These are phyloP conservation scores for Sapayoa aenigma DNA, from an alignment of 2,113 vertebrate genomes.

Conservation along the genomic window DNA sequence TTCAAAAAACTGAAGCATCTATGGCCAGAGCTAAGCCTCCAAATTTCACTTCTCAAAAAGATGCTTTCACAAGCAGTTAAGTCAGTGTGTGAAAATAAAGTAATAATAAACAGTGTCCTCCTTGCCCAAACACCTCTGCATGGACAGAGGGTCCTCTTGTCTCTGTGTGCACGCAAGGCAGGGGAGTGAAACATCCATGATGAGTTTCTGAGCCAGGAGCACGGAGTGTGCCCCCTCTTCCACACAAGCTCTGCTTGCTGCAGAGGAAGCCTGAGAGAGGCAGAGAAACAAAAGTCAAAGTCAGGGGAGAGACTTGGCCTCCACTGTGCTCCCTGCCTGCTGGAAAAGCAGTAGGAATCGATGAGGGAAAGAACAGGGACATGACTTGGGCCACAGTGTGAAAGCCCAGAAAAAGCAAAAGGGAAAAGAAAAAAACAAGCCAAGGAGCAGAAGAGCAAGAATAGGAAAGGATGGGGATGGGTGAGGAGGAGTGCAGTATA, in stretches of 20 bases:
- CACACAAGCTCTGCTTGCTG: neutral
- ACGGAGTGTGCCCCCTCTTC: rapidly evolving
- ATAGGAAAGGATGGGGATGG: neutral
- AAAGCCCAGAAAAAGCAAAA: neutral
- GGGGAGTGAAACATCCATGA: rapidly evolving
- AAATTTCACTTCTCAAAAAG: neutral
- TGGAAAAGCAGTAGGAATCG: neutral
- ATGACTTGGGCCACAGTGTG: rapidly evolving
- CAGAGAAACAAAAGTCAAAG: neutral
- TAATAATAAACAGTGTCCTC: rapidly evolving
- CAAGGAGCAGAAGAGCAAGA: neutral
- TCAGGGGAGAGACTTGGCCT: neutral
- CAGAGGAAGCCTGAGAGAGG: neutral
- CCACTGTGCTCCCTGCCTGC: neutral
- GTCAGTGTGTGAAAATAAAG: neutral
- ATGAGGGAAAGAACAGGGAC: neutral
- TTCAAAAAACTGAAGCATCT: neutral
- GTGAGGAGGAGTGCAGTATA: neutral
- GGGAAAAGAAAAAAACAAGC: neutral
- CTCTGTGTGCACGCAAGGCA: neutral
- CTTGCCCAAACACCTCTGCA: neutral
- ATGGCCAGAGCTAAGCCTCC: neutral
- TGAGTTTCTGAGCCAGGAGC: neutral
- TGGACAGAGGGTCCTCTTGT: rapidly evolving
- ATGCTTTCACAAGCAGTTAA: neutral